Evolutionary conservation across 2,797 vertebrate genomes (phyloP).

Genomic region (Hydrophis major): DNA sequence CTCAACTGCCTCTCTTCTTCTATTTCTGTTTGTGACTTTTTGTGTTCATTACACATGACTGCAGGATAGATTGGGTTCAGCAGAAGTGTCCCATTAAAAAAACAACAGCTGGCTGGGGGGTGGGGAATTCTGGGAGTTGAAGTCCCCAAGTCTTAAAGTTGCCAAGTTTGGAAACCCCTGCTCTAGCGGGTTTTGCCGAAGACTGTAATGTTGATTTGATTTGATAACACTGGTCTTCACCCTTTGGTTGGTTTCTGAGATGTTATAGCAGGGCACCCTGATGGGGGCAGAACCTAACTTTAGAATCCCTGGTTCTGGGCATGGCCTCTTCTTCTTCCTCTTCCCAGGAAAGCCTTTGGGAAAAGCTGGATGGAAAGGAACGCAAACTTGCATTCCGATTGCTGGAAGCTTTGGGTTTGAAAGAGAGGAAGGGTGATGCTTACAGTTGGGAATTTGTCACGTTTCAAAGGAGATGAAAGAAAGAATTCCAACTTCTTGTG

Average conservation of each 20-base stretch:
- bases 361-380: neutral
- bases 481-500: neutral
- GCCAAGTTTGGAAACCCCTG: too few species aligned
- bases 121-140: neutral
- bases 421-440: neutral
- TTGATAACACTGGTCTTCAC: too few species aligned
- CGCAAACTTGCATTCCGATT: neutral
- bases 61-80: neutral
- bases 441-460: slow-evolving; percentile 17
- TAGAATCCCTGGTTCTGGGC: neutral
- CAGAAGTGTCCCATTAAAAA: neutral
- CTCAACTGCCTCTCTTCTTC: too few species aligned
- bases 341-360: neutral
- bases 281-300: neutral
- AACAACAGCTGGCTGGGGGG: neutral
- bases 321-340: neutral
- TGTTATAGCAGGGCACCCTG: neutral
- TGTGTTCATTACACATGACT: neutral
- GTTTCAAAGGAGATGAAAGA: slow-evolving; percentile 12
- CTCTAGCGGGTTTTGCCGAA: too few species aligned
- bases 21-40: neutral
- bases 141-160: neutral
- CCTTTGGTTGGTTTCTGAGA: neutral
- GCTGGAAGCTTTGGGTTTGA: neutral
- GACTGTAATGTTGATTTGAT: neutral